Conservation (phyloP, 2,113 vertebrate species). For the Brachionichthys hirsutus region DNA sequence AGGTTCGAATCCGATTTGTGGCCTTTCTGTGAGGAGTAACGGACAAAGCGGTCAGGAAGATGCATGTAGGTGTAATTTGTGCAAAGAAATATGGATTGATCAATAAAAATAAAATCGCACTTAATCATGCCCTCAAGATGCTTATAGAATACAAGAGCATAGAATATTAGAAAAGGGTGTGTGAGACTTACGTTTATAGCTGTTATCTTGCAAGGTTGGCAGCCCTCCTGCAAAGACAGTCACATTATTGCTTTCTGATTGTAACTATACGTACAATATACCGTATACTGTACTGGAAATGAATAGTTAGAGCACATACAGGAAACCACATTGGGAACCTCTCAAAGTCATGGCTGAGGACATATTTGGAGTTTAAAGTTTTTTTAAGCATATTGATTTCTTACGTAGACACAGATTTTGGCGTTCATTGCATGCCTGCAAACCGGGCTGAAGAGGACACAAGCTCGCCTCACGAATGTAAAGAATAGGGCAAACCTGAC, state of each 20-base stretch:
- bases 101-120: no score
- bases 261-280: conserved; percentile 32
- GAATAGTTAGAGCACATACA: conserved; percentile 30
- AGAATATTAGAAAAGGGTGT: background rate
- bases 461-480: conserved; percentile 55
- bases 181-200: conserved; percentile 70
- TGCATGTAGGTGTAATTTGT: background rate
- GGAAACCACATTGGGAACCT: conserved; percentile 26
- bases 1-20: no score
- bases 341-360: conserved; percentile 47
- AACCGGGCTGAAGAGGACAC: conserved; percentile 42
- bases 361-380: conserved; percentile 39
- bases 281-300: conserved; percentile 18
- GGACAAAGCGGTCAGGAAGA: no score
- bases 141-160: conserved; percentile 7
- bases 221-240: conserved; percentile 70
- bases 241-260: conserved; percentile 29
- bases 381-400: conserved; percentile 55
- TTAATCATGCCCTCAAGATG: conserved; percentile 1
- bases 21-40: no score
- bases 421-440: conserved; percentile 35
- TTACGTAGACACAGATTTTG: conserved; percentile 17
- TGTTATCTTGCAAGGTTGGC: conserved; percentile 72
- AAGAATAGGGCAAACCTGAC: conserved; percentile 63
- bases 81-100: no score